Evolutionary conservation across 1,140 invertebrate species (phyloP).

Genomic region (Lepidostoma basale): DNA sequence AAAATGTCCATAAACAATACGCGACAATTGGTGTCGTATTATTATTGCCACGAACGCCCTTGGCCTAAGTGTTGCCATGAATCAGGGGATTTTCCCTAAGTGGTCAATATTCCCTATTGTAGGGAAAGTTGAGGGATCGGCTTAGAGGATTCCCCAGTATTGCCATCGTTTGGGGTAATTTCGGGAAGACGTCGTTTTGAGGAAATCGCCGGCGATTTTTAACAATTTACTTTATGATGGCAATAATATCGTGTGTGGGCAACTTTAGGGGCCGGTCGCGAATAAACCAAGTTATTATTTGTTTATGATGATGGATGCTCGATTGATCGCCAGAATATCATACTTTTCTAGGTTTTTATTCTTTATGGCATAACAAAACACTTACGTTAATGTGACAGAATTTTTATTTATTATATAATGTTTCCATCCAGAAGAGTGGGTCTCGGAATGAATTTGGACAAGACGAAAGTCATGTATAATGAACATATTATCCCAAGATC

Average conservation of each 20-base stretch:
- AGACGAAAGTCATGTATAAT: too few relatives aligned
- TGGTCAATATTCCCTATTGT: slow-evolving; percentile 41
- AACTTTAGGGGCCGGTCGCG: not conserved
- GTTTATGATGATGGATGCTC: too few relatives aligned
- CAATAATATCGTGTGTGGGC: too few relatives aligned
- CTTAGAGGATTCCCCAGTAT: slow-evolving; percentile 13
- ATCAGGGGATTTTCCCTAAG: slow-evolving; percentile 43
- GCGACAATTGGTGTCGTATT: slow-evolving; percentile 3
- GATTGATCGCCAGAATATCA: too few relatives aligned
- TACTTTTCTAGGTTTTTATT: too few relatives aligned
- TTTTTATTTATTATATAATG: too few relatives aligned
- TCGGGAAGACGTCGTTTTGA: not conserved
- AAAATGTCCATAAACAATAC: slow-evolving; percentile 26
- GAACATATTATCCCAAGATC: too few relatives aligned
- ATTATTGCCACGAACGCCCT: slow-evolving; percentile 24
- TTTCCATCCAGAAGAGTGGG: too few relatives aligned
- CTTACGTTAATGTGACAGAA: too few relatives aligned
- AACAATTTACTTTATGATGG: slow-evolving; percentile 8
- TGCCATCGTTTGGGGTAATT: slow-evolving; percentile 21
- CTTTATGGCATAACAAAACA: too few relatives aligned
- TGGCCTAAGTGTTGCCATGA: slow-evolving; percentile 30
- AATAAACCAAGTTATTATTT: too few relatives aligned
- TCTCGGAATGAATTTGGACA: too few relatives aligned
- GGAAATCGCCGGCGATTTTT: slow-evolving; percentile 3
- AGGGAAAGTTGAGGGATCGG: slow-evolving; percentile 10